Base-by-base conservation (phyloP, 2,113 vertebrate genomes). In the Lepisosteus osseus region DNA sequence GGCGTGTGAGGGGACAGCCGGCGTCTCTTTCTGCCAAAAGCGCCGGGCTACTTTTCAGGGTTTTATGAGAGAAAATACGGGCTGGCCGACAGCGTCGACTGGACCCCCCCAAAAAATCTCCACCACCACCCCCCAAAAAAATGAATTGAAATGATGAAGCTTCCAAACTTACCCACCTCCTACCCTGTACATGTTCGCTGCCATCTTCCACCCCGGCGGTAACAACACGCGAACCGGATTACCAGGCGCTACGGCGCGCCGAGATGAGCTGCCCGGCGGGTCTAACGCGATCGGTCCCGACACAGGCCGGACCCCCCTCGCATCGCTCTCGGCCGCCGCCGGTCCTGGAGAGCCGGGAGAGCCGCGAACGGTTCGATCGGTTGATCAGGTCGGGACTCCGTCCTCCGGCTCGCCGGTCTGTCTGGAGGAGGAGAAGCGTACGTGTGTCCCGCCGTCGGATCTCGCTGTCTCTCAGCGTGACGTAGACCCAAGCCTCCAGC, bases 111-210 rank as follows among this genome's bases (percentile, higher is more conserved):
- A 2, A 29, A 2, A 29, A 29, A 1, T 29, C 29, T 29, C 29
- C 29, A 29, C n/a, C n/a, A 29, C 17, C 17, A 29, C 29, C 29
- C 29, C 29, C 15, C 15, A 17, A 29, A 29, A 29, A 8, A 59
- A 42, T 55, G 17, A 55, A 68, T 40, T 6, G 14, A 55, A 68
- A 68, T 66, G 65, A 66, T 68, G 15, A 68, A 68, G 51, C n/a
- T 64, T 17, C 65, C n/a, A 51, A 61, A 42, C 41, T 45, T 61
- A 73, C 71, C 67, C 70, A 76, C 75, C 75, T 76, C 75, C 75
- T 54, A 73, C 75, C 71, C 75, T 71, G 75, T 76, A 76, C 75
- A 76, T 76, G 66, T 76, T 73, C 29, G 75, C 75, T 56, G 75
- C 75, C 75, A 76, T 76, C 71, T 64, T 56, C 54, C 54, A 68